Evolutionary conservation across 1,140 invertebrate genomes (phyloP).

Genomic region (Potamilus streckersoni): DNA sequence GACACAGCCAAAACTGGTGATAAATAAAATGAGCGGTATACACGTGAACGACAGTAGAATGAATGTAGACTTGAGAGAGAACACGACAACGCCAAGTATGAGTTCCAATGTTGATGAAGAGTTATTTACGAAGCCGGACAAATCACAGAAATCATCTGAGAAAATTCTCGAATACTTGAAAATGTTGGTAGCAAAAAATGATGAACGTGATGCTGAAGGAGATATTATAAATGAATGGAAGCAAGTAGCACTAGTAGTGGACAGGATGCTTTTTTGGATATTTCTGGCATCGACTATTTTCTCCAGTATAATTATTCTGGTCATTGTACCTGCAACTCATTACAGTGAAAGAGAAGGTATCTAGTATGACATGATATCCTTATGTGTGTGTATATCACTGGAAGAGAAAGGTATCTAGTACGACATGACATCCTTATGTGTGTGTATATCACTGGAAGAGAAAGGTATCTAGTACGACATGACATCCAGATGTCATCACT

Average conservation of each 20-base stretch:
- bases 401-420: slow-evolving; percentile 22
- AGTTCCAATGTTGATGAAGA: slow-evolving; percentile 21
- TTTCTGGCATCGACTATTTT: slow-evolving; percentile 98
- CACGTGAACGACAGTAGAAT: slow-evolving; percentile 18
- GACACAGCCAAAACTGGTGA: no score
- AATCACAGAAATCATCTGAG: slow-evolving; percentile 31
- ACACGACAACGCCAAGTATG: slow-evolving; percentile 17
- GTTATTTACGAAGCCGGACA: slow-evolving; percentile 19
- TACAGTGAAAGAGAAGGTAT: slow-evolving; percentile 29
- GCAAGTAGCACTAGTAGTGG: slow-evolving; percentile 99
- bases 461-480: slow-evolving; percentile 7
- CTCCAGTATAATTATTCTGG: slow-evolving; percentile 92
- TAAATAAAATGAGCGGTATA: no score
- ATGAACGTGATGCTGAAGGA: slow-evolving; percentile 40
- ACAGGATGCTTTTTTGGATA: slow-evolving; percentile 94
- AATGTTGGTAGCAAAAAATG: slow-evolving; percentile 38
- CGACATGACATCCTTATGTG: neutral
- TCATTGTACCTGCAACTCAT: slow-evolving; percentile 85
- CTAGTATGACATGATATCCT: neutral
- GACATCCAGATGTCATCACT: neutral
- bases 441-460: slow-evolving; percentile 7
- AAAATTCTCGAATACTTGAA: slow-evolving; percentile 45
- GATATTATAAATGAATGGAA: slow-evolving; percentile 86
- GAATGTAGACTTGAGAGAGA: slow-evolving; percentile 25
- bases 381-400: neutral